These are phyloP conservation scores for Imbricaverruca yamaguchii DNA, from an alignment of 2,888 invertebrate genomes.

Conservation along the genomic window DNA sequence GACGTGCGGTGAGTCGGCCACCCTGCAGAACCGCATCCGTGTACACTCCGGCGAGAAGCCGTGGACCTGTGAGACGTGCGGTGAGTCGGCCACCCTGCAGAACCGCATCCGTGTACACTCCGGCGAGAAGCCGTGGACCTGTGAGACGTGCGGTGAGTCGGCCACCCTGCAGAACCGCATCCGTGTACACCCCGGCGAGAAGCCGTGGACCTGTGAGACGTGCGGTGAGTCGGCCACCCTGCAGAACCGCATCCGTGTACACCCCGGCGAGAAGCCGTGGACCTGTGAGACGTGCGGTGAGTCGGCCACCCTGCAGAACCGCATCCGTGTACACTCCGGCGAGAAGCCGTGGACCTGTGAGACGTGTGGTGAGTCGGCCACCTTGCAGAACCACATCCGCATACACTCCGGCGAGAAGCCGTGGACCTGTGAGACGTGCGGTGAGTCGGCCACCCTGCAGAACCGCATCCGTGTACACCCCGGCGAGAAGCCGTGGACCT, in stretches of 20 bases:
- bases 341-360: constrained; percentile 81
- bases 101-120: no score
- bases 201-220: constrained; percentile 77
- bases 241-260: no score
- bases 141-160: constrained; percentile 49
- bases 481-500: constrained; percentile 77
- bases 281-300: constrained; percentile 44
- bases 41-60: constrained; percentile 79
- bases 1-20: constrained; percentile 59
- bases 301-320: constrained; percentile 76
- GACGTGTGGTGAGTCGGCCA: constrained; percentile 60
- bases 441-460: constrained; percentile 76
- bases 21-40: constrained; percentile 75
- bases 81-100: constrained; percentile 44
- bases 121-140: no score
- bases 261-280: no score
- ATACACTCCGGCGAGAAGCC: no score
- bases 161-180: constrained; percentile 81
- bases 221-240: constrained; percentile 54
- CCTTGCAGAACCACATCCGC: no score
- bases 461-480: constrained; percentile 77
- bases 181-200: constrained; percentile 73
- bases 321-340: constrained; percentile 72
- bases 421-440: no score
- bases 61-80: constrained; percentile 78